phyloP scores from a whole-genome alignment of 2,888 invertebrate genomes.

The Cerastis rubricosa region DNA sequence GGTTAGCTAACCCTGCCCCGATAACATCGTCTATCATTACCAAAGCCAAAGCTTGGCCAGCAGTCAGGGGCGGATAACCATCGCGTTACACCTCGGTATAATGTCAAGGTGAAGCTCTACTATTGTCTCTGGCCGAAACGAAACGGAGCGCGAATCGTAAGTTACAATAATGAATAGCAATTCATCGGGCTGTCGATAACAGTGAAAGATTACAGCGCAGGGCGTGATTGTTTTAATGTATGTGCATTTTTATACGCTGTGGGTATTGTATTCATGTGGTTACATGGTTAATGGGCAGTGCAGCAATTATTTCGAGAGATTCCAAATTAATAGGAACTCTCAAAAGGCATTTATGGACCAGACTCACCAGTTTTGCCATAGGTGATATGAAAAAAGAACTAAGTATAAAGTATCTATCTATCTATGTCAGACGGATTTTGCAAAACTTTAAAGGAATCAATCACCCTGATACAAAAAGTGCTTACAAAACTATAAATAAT shows the following conservation, averaged over 20 bases:
- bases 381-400: neutral
- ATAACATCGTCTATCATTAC: conserved; percentile 59
- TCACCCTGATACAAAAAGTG: neutral
- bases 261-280: conserved; percentile 23
- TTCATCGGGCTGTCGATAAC: conserved; percentile 63
- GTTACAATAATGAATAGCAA: conserved; percentile 64
- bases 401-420: neutral
- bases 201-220: conserved; percentile 61
- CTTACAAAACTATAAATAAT: conserved; percentile 15
- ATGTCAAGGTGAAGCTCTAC: conserved; percentile 74
- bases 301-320: neutral
- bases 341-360: neutral
- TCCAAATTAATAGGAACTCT: neutral
- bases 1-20: conserved; percentile 30
- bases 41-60: conserved; percentile 38
- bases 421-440: neutral
- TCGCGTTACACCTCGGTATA: conserved; percentile 66
- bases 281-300: conserved; percentile 14
- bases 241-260: conserved; percentile 41
- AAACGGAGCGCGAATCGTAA: conserved; percentile 63
- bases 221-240: conserved; percentile 58
- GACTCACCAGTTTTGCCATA: neutral
- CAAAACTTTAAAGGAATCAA: conserved; percentile 5
- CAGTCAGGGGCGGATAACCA: conserved; percentile 66
- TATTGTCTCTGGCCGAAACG: conserved; percentile 74